phyloP scores from a whole-genome alignment of 1,140 invertebrate genomes.

The Pseudoatta argentina region DNA sequence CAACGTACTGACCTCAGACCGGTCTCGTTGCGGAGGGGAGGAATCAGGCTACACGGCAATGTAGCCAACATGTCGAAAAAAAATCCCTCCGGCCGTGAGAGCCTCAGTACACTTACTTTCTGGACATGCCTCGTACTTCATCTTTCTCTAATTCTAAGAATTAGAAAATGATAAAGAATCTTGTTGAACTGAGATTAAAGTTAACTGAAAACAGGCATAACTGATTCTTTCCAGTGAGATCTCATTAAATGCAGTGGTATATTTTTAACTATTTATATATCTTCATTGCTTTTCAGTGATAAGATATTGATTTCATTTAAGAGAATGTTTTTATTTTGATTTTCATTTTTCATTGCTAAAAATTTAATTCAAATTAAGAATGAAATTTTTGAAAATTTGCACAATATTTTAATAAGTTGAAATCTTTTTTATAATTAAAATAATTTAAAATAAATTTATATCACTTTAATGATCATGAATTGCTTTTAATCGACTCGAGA shows the following conservation, averaged over 20 bases:
- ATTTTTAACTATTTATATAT: background rate
- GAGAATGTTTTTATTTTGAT: background rate
- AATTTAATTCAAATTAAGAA: background rate
- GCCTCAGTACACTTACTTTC: no score
- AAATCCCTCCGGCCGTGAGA: no score
- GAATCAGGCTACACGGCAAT: no score
- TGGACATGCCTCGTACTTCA: no score
- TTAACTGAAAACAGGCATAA: no score
- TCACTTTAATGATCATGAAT: background rate
- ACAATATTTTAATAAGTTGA: background rate
- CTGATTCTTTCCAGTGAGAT: background rate
- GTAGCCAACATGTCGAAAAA: no score
- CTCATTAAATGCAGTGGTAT: conserved; percentile 4
- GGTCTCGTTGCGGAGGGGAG: no score
- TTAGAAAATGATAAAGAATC: no score
- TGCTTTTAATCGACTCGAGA: background rate
- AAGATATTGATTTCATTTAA: conserved; percentile 3
- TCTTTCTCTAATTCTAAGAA: no score
- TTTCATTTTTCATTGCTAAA: background rate
- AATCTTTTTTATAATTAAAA: background rate
- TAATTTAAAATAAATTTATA: background rate
- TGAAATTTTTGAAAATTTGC: background rate
- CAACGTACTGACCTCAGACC: no score
- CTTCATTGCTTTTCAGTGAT: background rate
- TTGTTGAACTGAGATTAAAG: no score